Base-by-base conservation (phyloP, 2,888 invertebrate species). In the Oscheius sp. region DNA sequence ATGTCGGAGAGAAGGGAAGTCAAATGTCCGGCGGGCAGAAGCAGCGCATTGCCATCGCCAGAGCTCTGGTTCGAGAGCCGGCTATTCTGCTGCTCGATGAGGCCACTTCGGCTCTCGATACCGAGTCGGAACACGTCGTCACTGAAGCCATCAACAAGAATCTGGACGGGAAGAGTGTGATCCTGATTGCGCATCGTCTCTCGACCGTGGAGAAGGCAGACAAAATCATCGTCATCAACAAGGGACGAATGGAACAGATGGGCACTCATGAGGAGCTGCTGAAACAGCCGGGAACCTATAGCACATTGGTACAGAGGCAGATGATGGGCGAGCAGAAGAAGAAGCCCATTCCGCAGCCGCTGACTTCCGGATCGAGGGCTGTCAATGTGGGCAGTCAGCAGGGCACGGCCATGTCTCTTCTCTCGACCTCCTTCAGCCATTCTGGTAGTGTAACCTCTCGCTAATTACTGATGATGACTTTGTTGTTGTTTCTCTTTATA, bases 261-360 rank as follows among this genome's bases (percentile, higher is more conserved):
- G 92, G 92, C 48, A 90, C 89, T 37, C 91, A 92, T 81, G 89
- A 90, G 51, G 88, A 90, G 74, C 85, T 91, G 50, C 90, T 91
- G 90, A 77, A 78, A 21, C 79, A 84, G 73, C 83, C 68, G 33
- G 91, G 91, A 65, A 89, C 90, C 2, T 92, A 92, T 84, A 87
- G 89, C 65, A 87, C 89, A 32, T 87, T 91, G 21, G 91, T 91
- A 21, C 90, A 89, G n/a, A 73, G 79, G 53, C 82, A 83, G 74
- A 82, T 82, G 83, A 77, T 83, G 79, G 83, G 80, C 29, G 83
- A 80, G 48, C 74, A 78, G 48, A 79, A 79, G 63, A 60, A 73
- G 53, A 68, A 68, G 32, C 71, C 70, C 3, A 76, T 79, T 10
- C 59, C 66, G 5, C 33, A n/a, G n/a, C 51, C 21, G 21, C 58